Evolutionary conservation across 2,113 vertebrate genomes (phyloP), one percentile per base, ranked within the genome.

Genomic region (Tricholaema leucomelas): DNA sequence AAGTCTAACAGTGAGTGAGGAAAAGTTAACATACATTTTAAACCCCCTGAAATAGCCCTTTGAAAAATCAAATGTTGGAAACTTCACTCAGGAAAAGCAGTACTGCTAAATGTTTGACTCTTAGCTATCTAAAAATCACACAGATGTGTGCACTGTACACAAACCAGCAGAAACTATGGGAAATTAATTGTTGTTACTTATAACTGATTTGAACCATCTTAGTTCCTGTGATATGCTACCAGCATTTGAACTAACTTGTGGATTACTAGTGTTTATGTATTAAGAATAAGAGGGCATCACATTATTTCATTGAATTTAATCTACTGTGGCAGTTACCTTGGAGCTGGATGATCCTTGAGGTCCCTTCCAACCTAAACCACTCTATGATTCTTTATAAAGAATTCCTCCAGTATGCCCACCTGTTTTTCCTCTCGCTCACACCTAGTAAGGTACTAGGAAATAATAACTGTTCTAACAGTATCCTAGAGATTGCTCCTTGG

Each of bases 261-360:
- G 80, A 15, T 81, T 83, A 86, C 40, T 83, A 87, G 73, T 52
- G 19, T 81, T 75, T 71, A 60, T 58, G 94, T 94, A 88, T 66
- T 56, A 70, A 81, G 54, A 94, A 35, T 35, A 91, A 71, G 12
- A 31, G 36, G 48, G 10, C n/a, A 25, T 35, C 5, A 12, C 33
- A n/a, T 54, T 10, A 58, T 85, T 78, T 74, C 40, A 80, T 66
- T 80, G 24, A 76, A 61, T 46, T 90, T 91, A 81, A 50, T 24
- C 8, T 77, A 24, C 24, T 0, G 4, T 86, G 92, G 64, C 24
- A n/a, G 12, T 42, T 52, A 48, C 7, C 65, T 88, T 87, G n/a
- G n/a, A n/a, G n/a, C n/a, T n/a, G n/a, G n/a, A n/a, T n/a, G n/a
- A n/a, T n/a, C n/a, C n/a, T n/a, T n/a, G n/a, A n/a, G n/a, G n/a